Evolutionary conservation across 1,140 invertebrate genomes (phyloP).

Genomic region (Zaprionus africanus): DNA sequence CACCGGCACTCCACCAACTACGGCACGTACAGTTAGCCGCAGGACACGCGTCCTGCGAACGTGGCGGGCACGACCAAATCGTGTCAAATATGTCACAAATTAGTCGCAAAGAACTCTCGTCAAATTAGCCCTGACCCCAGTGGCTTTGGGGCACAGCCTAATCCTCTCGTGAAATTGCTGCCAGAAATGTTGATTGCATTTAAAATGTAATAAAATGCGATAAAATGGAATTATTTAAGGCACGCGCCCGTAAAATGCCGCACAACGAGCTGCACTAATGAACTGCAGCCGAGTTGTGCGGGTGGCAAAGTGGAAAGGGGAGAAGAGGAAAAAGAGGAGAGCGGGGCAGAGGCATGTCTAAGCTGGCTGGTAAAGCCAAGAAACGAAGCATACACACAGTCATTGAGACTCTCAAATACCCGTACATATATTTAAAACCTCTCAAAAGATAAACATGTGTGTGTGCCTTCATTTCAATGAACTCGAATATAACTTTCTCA

Average conservation of each 20-base stretch:
- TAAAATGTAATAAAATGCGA: conserved; percentile 65
- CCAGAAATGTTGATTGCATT: conserved; percentile 67
- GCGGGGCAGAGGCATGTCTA: not conserved
- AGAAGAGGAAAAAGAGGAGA: not conserved
- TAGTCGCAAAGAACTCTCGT: conserved; percentile 34
- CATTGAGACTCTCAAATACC: not conserved
- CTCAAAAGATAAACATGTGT: not conserved
- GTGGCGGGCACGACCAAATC: not conserved
- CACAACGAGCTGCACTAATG: conserved; percentile 78
- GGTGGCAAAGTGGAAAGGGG: not conserved
- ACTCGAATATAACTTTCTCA: not conserved
- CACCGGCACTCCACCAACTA: not conserved
- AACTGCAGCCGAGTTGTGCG: conserved; percentile 59
- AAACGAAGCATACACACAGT: conserved; percentile 11
- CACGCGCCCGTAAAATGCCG: conserved; percentile 80
- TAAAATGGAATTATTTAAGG: conserved; percentile 81
- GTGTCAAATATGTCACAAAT: conserved; percentile 47
- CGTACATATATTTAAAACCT: not conserved
- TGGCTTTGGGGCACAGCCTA: conserved; percentile 14
- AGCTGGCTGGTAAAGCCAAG: conserved; percentile 50
- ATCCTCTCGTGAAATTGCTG: conserved; percentile 22
- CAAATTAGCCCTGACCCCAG: conserved; percentile 60
- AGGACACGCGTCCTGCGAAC: conserved; percentile 37
- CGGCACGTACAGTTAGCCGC: conserved; percentile 10
- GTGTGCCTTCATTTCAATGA: not conserved